Conservation (phyloP, 2,113 vertebrate species). For the Pavo muticus region DNA sequence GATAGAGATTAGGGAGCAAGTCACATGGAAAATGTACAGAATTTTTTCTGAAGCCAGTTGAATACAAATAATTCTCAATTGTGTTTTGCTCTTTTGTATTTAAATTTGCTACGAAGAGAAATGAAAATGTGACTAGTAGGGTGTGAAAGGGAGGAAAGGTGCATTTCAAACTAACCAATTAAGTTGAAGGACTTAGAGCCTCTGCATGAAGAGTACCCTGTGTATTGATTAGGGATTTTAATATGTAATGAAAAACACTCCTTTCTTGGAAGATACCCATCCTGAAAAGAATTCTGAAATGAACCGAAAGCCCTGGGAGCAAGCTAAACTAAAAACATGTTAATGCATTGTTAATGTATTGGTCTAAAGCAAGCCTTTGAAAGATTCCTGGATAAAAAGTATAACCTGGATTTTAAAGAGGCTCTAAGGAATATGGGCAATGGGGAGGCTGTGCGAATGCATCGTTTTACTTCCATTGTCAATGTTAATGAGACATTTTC, state of each 20-base stretch:
- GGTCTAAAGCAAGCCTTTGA: background rate
- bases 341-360: background rate
- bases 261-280: background rate
- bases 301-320: background rate
- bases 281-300: background rate
- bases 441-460: background rate
- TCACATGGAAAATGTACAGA: constrained; percentile 38
- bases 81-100: constrained; percentile 35
- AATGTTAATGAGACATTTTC: background rate
- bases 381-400: background rate
- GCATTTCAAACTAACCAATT: constrained; percentile 6
- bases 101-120: constrained; percentile 37
- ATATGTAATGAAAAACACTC: background rate
- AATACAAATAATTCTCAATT: constrained; percentile 43
- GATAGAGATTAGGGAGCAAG: constrained; percentile 39
- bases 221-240: background rate
- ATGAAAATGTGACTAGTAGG: constrained; percentile 38
- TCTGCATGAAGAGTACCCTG: constrained; percentile 11
- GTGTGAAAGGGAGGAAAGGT: constrained; percentile 33
- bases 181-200: background rate
- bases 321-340: background rate
- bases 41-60: constrained; percentile 16
- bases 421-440: background rate
- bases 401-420: background rate
- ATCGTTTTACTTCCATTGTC: background rate